A percentile compares a stretch with the other conserved stretches of the same genome.
Evolutionary conservation across 1,140 invertebrate genomes (phyloP).

Genomic region (Drosophila cardini): DNA sequence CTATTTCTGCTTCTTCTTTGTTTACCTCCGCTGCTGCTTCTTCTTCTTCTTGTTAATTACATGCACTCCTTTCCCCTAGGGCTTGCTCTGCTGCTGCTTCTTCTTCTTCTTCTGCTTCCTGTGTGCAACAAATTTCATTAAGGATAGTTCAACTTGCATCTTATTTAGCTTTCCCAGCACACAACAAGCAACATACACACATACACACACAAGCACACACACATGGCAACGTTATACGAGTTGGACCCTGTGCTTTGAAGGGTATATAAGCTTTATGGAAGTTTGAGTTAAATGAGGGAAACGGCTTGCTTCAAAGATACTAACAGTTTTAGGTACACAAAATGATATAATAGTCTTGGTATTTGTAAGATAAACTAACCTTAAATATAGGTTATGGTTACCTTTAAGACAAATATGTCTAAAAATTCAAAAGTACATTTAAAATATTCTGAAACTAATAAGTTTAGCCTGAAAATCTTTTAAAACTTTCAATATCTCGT

Average conservation of each 20-base stretch:
- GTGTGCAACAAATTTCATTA: slow-evolving; percentile 19
- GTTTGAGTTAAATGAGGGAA: neutral
- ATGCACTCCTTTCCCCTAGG: slow-evolving; percentile 29
- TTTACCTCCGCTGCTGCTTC: neutral
- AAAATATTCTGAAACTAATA: too few species aligned
- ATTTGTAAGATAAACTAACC: too few species aligned
- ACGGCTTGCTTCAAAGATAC: neutral
- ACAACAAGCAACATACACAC: neutral
- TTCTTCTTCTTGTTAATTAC: slow-evolving; percentile 48
- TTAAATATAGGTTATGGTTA: too few species aligned
- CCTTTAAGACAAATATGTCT: too few species aligned
- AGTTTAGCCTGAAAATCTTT: too few species aligned
- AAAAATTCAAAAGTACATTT: too few species aligned
- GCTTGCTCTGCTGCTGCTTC: neutral
- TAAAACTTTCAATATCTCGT: too few species aligned
- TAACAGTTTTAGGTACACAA: too few species aligned
- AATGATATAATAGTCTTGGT: too few species aligned
- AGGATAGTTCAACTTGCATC: slow-evolving; percentile 14
- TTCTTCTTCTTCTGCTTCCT: slow-evolving; percentile 23
- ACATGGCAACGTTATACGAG: too few species aligned
- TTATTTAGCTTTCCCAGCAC: slow-evolving; percentile 4
- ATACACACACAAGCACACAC: slow-evolving; percentile 1
- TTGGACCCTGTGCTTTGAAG: neutral
- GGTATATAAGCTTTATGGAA: neutral
- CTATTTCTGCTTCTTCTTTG: neutral